Evolutionary conservation across 2,888 invertebrate genomes (phyloP).

Genomic region (Tipula helvola): DNA sequence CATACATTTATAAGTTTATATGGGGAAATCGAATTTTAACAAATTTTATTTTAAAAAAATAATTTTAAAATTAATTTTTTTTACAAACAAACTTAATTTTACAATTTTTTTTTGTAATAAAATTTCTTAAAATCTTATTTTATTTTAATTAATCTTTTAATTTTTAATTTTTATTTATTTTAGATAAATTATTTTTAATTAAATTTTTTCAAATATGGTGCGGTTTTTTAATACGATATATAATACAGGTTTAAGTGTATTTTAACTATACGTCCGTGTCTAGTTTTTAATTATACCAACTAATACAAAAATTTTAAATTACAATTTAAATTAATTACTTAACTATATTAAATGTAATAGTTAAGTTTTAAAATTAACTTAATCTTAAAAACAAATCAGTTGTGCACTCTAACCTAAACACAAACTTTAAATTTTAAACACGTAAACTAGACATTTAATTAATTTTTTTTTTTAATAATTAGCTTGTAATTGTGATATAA

Average conservation of each 20-base stretch:
- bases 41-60: neutral
- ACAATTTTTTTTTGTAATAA: neutral
- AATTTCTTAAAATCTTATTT: neutral
- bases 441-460: neutral
- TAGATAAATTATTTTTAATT: neutral
- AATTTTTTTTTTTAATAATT: neutral
- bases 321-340: neutral
- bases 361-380: neutral
- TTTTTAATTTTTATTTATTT: neutral
- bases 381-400: neutral
- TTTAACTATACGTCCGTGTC: neutral
- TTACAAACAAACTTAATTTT: neutral
- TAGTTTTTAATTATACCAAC: neutral
- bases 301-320: neutral
- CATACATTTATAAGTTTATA: neutral
- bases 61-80: neutral
- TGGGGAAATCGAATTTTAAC: neutral
- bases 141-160: neutral
- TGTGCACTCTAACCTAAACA: neutral
- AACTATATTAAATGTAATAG: neutral
- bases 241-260: neutral
- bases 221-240: neutral
- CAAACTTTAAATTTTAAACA: neutral
- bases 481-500: neutral
- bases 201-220: neutral